Evolutionary conservation across 1,140 invertebrate genomes (phyloP).

Genomic region (Tetranychus cinnabarinus): DNA sequence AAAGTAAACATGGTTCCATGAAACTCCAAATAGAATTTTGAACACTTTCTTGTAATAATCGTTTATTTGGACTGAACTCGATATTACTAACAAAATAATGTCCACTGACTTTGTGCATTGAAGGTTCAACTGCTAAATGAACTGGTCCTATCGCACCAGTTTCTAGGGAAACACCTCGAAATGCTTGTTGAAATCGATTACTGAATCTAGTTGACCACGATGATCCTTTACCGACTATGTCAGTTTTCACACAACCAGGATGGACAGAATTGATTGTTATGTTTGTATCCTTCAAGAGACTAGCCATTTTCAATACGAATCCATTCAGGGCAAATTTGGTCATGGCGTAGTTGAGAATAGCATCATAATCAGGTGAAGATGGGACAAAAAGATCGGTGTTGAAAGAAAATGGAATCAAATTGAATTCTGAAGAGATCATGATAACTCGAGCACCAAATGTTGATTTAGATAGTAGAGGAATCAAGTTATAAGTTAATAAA

Average conservation of each 20-base stretch:
- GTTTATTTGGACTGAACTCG: neutral
- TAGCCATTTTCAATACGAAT: neutral
- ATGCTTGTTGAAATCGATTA: neutral
- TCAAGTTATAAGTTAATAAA: constrained; percentile 13
- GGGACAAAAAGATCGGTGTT: neutral
- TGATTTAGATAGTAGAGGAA: constrained; percentile 6
- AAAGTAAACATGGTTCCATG: too few relatives aligned
- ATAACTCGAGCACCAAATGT: too few relatives aligned
- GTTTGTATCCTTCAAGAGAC: neutral
- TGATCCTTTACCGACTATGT: neutral
- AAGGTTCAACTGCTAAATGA: neutral
- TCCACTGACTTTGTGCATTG: neutral
- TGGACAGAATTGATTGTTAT: neutral
- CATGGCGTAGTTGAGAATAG: neutral
- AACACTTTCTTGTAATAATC: too few relatives aligned
- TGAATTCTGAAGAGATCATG: neutral
- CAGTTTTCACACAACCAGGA: neutral
- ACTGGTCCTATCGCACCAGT: neutral
- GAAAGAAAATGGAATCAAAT: neutral
- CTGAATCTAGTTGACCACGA: neutral
- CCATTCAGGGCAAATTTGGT: neutral
- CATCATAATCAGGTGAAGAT: neutral
- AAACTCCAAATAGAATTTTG: too few relatives aligned
- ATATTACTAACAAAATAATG: neutral
- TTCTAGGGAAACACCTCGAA: neutral